These are phyloP conservation scores for Muricea muricata DNA, from an alignment of 92 coral and sea anemone genomes.

Conservation along the genomic window DNA sequence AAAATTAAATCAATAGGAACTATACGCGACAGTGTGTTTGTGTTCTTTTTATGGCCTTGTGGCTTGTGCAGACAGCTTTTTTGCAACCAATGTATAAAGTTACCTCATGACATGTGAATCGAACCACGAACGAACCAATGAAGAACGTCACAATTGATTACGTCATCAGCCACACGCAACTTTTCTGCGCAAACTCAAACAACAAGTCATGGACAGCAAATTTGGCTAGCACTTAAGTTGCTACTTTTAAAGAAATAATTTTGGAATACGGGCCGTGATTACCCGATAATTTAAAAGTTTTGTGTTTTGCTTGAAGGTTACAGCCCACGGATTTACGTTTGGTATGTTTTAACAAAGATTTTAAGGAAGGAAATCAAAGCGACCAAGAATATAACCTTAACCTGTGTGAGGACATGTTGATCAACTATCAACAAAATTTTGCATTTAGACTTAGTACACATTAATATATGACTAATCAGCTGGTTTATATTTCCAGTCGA, in stretches of 20 bases:
- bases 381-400: slow-evolving; percentile 19
- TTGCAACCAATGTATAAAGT: too few relatives aligned
- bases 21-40: too few relatives aligned
- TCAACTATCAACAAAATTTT: slow-evolving; percentile 50
- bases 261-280: slow-evolving; percentile 7
- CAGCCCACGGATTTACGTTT: background rate
- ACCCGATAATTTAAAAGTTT: background rate
- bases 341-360: slow-evolving; percentile 4
- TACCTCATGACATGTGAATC: slow-evolving; percentile 34
- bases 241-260: slow-evolving; percentile 14
- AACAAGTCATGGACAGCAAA: background rate
- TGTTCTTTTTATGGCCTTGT: too few relatives aligned
- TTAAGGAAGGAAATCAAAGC: background rate
- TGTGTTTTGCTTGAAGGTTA: background rate
- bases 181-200: slow-evolving; percentile 31
- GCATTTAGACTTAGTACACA: slow-evolving; percentile 7
- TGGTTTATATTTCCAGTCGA: slow-evolving; percentile 67
- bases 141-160: slow-evolving; percentile 27
- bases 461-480: slow-evolving; percentile 49
- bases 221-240: slow-evolving; percentile 13
- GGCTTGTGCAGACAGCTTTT: too few relatives aligned
- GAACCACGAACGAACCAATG: slow-evolving; percentile 26
- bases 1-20: too few relatives aligned
- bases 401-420: slow-evolving; percentile 51
- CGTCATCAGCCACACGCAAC: slow-evolving; percentile 43